A percentile compares a stretch with the other conserved stretches of the same genome.
phyloP scores from a whole-genome alignment of 2,888 invertebrate species.

The Tribolium freemani region DNA sequence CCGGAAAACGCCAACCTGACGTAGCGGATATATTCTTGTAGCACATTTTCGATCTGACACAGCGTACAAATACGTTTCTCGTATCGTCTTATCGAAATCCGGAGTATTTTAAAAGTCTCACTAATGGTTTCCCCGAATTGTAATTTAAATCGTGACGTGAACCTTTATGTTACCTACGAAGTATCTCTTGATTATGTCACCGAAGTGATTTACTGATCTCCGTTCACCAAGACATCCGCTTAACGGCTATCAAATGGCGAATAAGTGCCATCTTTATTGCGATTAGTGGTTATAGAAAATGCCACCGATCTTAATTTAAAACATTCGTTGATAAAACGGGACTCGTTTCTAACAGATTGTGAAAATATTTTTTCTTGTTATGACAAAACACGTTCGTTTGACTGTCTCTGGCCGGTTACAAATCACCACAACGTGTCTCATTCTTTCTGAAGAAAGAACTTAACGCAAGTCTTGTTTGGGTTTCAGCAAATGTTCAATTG shows the following conservation, averaged over 20 bases:
- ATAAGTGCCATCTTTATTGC: constrained; percentile 40
- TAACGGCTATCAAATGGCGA: constrained; percentile 44
- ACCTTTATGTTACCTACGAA: constrained; percentile 54
- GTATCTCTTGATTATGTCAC: constrained; percentile 55
- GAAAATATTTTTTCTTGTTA: constrained; percentile 31
- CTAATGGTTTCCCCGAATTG: constrained; percentile 52
- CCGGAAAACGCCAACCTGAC: neutral
- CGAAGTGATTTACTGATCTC: constrained; percentile 53
- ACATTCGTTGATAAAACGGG: constrained; percentile 13
- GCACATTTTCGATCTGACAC: constrained; percentile 22
- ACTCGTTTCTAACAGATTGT: constrained; percentile 4
- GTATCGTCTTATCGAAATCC: constrained; percentile 46
- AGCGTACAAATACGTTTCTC: constrained; percentile 36
- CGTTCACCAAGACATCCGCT: constrained; percentile 44
- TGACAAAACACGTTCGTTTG: constrained; percentile 10
- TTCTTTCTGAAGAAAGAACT: neutral
- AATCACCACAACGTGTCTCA: constrained; percentile 18
- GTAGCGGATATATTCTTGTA: neutral
- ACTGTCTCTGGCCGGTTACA: neutral
- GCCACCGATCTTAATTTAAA: neutral
- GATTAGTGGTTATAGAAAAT: constrained; percentile 21
- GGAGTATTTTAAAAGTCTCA: constrained; percentile 48
- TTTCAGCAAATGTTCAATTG: neutral
- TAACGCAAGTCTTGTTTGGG: neutral
- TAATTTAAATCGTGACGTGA: constrained; percentile 55